These are phyloP conservation scores for Heterotilapia buettikoferi DNA, from an alignment of 2,113 vertebrate genomes.

Conservation along the genomic window DNA sequence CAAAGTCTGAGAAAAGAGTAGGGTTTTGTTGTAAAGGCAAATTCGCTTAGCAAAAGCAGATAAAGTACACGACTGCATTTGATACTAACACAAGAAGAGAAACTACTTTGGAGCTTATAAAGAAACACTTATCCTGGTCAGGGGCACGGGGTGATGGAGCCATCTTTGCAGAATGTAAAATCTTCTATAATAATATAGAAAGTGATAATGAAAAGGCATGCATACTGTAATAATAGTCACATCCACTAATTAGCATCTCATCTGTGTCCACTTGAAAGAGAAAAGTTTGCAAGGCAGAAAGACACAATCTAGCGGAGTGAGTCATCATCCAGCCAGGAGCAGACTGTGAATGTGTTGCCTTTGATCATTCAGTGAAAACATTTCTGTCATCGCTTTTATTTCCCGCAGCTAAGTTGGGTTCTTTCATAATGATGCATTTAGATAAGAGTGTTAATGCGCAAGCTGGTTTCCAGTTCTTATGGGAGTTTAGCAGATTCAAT, in stretches of 20 bases:
- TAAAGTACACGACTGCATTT: neutral
- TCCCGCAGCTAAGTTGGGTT: neutral
- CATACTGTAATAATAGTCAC: neutral
- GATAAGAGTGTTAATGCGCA: neutral
- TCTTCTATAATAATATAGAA: neutral
- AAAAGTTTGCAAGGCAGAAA: neutral
- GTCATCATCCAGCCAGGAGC: conserved; percentile 25
- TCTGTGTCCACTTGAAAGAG: neutral
- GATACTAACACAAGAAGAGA: neutral
- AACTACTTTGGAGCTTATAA: neutral
- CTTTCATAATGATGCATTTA: neutral
- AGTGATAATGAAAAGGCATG: neutral
- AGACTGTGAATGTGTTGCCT: conserved; percentile 11
- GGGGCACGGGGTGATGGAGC: neutral
- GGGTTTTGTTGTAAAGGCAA: neutral
- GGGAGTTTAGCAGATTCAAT: neutral
- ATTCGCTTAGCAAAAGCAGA: neutral
- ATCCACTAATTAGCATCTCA: conserved; percentile 18
- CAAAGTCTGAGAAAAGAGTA: neutral
- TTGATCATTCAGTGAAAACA: conserved; percentile 30
- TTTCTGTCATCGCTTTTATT: neutral
- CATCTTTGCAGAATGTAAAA: neutral
- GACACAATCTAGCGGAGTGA: neutral
- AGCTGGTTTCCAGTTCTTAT: neutral
- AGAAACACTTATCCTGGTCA: neutral